These are phyloP conservation scores for Prosapia bicincta DNA, from an alignment of 2,888 invertebrate genomes.

Conservation along the genomic window DNA sequence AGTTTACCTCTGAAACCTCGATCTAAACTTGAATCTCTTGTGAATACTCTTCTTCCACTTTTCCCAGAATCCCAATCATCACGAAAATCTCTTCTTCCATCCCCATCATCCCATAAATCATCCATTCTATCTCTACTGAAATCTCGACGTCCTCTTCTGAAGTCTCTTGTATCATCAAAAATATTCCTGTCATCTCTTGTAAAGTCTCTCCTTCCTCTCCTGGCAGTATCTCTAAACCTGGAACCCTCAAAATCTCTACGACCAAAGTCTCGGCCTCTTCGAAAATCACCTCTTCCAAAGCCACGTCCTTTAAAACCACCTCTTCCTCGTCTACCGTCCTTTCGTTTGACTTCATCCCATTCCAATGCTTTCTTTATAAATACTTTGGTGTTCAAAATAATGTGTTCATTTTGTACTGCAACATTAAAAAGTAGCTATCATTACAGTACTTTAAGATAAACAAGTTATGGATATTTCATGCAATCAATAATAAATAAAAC, in stretches of 20 bases:
- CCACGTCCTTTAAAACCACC: constrained; percentile 45
- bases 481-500: no score
- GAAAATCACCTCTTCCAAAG: constrained; percentile 40
- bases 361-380: constrained; percentile 55
- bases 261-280: constrained; percentile 49
- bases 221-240: background rate
- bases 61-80: constrained; percentile 12
- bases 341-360: constrained; percentile 16
- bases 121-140: constrained; percentile 45
- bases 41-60: background rate
- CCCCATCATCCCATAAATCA: constrained; percentile 11
- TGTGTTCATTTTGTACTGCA: background rate
- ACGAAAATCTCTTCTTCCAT: background rate
- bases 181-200: background rate
- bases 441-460: no score
- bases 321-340: constrained; percentile 46
- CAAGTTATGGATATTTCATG: no score
- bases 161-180: constrained; percentile 46
- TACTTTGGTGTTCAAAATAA: constrained; percentile 34
- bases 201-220: constrained; percentile 2
- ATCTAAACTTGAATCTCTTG: constrained; percentile 17
- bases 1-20: constrained; percentile 32
- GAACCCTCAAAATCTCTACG: constrained; percentile 48
- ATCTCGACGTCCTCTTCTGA: constrained; percentile 47
- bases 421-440: background rate